Conservation (phyloP, 2,888 invertebrate genomes). For the Bhutanitis thaidina region DNA sequence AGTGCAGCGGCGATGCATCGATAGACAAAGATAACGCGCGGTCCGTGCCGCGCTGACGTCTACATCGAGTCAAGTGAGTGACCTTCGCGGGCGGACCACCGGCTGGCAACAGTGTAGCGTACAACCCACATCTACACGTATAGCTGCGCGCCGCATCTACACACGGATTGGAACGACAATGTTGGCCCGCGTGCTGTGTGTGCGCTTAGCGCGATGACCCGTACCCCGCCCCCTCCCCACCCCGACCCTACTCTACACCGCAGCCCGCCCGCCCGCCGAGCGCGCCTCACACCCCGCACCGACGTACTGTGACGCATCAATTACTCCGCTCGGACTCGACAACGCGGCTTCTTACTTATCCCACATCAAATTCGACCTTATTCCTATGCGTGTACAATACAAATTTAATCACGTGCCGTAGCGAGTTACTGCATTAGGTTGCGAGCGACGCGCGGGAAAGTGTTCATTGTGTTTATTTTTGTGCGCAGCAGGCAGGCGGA, state of each 20-base stretch:
- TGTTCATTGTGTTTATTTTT: constrained; percentile 66
- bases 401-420: not conserved
- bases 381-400: not conserved
- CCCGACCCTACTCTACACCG: constrained; percentile 24
- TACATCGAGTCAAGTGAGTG: constrained; percentile 45
- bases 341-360: not conserved
- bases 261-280: constrained; percentile 22
- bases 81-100: constrained; percentile 61
- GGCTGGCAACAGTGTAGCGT: constrained; percentile 68
- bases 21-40: not conserved
- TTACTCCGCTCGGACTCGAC: constrained; percentile 10
- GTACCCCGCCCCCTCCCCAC: constrained; percentile 36
- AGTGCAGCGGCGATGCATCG: not conserved
- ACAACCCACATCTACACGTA: constrained; percentile 46
- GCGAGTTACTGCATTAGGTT: constrained; percentile 34
- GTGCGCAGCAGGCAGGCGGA: constrained; percentile 46
- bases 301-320: constrained; percentile 21
- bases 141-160: constrained; percentile 27
- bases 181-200: not conserved
- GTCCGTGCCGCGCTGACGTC: constrained; percentile 27
- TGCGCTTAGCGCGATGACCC: constrained; percentile 68
- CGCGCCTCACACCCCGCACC: not conserved
- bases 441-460: constrained; percentile 50
- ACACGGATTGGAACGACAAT: constrained; percentile 45
- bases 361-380: constrained; percentile 2